A percentile compares a stretch with the other conserved stretches of the same genome.
These are phyloP conservation scores for Centropus unirufus DNA, from an alignment of 2,113 vertebrate genomes.

Conservation along the genomic window DNA sequence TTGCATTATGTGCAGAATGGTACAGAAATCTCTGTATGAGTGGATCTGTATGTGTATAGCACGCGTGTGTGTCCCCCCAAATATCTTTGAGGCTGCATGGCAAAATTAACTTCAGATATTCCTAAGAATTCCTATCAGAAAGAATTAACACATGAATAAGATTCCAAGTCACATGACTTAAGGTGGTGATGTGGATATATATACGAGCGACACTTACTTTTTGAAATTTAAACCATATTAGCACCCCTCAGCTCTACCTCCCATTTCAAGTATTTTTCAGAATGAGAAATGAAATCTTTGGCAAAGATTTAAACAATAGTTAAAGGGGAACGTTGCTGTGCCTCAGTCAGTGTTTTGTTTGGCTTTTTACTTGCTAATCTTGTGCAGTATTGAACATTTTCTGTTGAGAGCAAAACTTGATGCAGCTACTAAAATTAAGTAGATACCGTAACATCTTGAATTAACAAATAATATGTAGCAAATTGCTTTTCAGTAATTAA, in stretches of 20 bases:
- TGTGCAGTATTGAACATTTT: neutral
- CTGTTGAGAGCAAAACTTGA: neutral
- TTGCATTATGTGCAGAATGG: neutral
- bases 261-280: neutral
- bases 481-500: neutral
- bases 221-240: neutral
- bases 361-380: neutral
- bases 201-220: neutral
- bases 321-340: neutral
- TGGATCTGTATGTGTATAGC: neutral
- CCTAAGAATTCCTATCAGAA: neutral
- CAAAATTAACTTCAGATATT: neutral
- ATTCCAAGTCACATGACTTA: neutral
- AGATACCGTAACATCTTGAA: neutral
- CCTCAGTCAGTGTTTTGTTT: neutral
- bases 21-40: neutral
- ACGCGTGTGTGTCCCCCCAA: too few species aligned
- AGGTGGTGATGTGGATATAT: neutral
- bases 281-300: neutral
- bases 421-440: neutral
- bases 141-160: neutral
- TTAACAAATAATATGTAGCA: neutral
- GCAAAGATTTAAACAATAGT: neutral
- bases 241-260: neutral
- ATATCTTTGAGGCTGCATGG: neutral